phyloP scores from a whole-genome alignment of 2,888 invertebrate genomes.

The Xestia rhomboidea region DNA sequence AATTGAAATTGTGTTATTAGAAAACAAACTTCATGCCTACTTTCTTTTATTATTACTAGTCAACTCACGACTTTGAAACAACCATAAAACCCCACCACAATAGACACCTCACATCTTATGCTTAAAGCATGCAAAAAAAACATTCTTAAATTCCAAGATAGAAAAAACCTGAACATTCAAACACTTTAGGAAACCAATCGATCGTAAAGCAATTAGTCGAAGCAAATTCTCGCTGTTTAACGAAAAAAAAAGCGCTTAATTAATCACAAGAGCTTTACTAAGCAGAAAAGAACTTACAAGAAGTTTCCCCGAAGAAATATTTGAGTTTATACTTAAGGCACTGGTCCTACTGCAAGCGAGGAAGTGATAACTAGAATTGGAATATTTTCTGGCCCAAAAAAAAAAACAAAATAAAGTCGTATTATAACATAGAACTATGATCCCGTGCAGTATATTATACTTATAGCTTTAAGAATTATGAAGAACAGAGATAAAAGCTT shows the following conservation, averaged over 20 bases:
- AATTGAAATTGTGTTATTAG: background rate
- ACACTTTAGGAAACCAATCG: slow-evolving; percentile 57
- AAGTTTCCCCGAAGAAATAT: slow-evolving; percentile 66
- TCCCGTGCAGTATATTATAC: background rate
- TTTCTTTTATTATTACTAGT: background rate
- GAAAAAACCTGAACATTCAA: slow-evolving; percentile 34
- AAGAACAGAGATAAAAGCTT: background rate
- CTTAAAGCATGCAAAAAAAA: slow-evolving; percentile 2
- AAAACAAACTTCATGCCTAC: background rate
- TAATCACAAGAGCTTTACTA: slow-evolving; percentile 68
- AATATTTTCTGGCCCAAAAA: background rate
- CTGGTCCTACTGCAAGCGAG: slow-evolving; percentile 10
- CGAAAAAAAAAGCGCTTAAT: slow-evolving; percentile 61
- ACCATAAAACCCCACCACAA: background rate
- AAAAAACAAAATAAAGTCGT: background rate
- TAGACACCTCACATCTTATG: too few species aligned
- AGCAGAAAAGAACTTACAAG: slow-evolving; percentile 66
- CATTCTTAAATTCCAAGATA: slow-evolving; percentile 15
- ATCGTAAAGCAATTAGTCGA: slow-evolving; percentile 64
- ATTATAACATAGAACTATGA: background rate
- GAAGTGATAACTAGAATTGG: background rate
- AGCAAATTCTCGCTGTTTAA: slow-evolving; percentile 64
- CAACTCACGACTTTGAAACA: background rate
- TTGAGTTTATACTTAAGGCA: slow-evolving; percentile 63
- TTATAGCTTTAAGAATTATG: background rate